Conservation (phyloP, 2,113 vertebrate species). For the Equus przewalskii region DNA sequence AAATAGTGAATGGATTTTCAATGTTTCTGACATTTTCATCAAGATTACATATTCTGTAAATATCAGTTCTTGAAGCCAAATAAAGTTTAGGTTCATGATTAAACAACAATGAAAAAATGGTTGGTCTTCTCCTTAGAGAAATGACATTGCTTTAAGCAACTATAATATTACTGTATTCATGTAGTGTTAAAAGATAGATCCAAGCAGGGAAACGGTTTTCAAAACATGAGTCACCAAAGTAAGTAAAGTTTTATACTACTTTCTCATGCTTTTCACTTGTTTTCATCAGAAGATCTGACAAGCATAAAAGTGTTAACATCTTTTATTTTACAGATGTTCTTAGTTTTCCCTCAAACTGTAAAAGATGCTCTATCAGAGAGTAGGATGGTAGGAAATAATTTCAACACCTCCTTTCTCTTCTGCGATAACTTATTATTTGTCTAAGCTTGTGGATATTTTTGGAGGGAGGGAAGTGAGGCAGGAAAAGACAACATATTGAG, state of each 20-base stretch:
- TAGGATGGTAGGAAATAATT: slow-evolving; percentile 71
- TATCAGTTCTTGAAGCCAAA: slow-evolving; percentile 48
- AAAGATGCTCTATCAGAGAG: slow-evolving; percentile 71
- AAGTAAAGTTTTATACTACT: slow-evolving; percentile 65
- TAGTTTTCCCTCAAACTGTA: slow-evolving; percentile 79
- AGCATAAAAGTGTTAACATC: slow-evolving; percentile 68
- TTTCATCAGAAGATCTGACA: slow-evolving; percentile 77
- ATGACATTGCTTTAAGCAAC: background rate
- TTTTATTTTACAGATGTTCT: slow-evolving; percentile 79
- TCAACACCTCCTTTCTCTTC: slow-evolving; percentile 76
- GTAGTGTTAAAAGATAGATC: slow-evolving; percentile 63
- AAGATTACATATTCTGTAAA: slow-evolving; percentile 54
- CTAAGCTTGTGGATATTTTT: slow-evolving; percentile 53
- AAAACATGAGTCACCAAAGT: slow-evolving; percentile 49
- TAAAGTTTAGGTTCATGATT: background rate
- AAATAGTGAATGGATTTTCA: slow-evolving; percentile 35
- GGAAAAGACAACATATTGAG: slow-evolving; percentile 58
- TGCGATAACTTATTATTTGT: slow-evolving; percentile 75
- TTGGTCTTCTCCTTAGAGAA: background rate
- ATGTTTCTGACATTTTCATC: slow-evolving; percentile 39
- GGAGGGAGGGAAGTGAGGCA: slow-evolving; percentile 49
- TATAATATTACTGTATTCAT: slow-evolving; percentile 4
- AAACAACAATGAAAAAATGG: background rate
- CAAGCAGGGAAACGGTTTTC: slow-evolving; percentile 52
- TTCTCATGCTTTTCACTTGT: slow-evolving; percentile 69